phyloP scores from a whole-genome alignment of 1,140 invertebrate species.

The Saxidomus purpurata region DNA sequence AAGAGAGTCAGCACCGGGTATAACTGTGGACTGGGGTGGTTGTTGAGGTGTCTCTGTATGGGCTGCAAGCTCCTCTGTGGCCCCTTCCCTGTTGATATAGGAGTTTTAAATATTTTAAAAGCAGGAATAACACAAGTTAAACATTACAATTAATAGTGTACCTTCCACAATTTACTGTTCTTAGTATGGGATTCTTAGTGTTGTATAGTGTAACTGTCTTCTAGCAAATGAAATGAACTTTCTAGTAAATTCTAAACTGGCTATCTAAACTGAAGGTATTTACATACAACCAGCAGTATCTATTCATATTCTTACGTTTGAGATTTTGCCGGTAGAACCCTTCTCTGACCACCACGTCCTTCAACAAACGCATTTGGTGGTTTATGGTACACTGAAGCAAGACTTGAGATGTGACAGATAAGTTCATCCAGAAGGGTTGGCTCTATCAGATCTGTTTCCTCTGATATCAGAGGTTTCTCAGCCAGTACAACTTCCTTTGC shows the following conservation, averaged over 20 bases:
- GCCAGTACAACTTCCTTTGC: conserved; percentile 99
- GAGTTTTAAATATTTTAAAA: too few species aligned
- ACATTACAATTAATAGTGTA: too few species aligned
- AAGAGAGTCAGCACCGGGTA: conserved; percentile 96
- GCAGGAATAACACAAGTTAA: too few species aligned
- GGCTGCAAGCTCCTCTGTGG: conserved; percentile 55
- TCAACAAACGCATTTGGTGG: conserved; percentile 99
- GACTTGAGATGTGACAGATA: conserved; percentile 99
- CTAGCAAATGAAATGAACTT: too few species aligned
- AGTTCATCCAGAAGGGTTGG: conserved; percentile 99
- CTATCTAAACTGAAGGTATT: too few species aligned
- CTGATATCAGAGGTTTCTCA: conserved; percentile 99
- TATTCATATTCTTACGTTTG: conserved; percentile 77
- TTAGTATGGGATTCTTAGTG: too few species aligned
- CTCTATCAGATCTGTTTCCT: conserved; percentile 99
- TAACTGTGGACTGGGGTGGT: conserved; percentile 90
- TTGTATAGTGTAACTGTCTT: too few species aligned
- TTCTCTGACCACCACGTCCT: conserved; percentile 87
- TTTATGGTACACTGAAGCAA: conserved; percentile 99
- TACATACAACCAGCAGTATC: too few species aligned
- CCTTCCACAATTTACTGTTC: too few species aligned
- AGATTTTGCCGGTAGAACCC: conserved; percentile 84
- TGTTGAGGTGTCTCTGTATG: conserved; percentile 61
- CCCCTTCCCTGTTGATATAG: conserved; percentile 65
- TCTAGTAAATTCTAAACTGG: too few species aligned